A percentile compares a stretch with the other conserved stretches of the same genome.
Conservation (phyloP, 2,113 vertebrate genomes). For the Prolemur simus region DNA sequence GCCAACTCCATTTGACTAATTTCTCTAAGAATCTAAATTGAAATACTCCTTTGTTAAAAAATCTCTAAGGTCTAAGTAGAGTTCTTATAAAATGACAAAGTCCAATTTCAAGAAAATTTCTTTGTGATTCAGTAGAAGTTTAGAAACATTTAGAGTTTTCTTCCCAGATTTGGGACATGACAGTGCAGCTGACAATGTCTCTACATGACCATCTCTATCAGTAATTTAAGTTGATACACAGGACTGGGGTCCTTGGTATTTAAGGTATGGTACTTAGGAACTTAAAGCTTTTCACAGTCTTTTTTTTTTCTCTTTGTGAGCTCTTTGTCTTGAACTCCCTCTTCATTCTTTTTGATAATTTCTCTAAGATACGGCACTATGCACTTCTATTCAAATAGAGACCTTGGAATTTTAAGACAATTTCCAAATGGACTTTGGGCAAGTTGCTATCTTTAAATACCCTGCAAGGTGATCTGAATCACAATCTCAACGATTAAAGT, state of each 20-base stretch:
- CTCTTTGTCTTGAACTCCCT: background rate
- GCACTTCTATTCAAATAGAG: background rate
- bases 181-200: background rate
- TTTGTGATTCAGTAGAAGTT: background rate
- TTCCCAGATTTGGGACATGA: background rate
- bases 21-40: background rate
- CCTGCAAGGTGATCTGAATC: background rate
- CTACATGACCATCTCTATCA: background rate
- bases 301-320: background rate
- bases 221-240: background rate
- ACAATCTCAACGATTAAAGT: background rate
- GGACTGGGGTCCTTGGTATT: background rate
- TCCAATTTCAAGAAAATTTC: conserved; percentile 14
- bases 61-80: background rate
- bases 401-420: background rate
- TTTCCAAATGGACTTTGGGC: background rate
- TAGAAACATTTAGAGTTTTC: background rate
- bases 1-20: background rate
- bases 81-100: conserved; percentile 25
- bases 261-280: background rate
- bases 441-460: background rate
- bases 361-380: background rate
- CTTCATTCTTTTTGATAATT: background rate
- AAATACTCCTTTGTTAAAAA: conserved; percentile 34
- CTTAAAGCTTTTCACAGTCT: too few species aligned